Evolutionary conservation across 2,113 vertebrate genomes (phyloP).

Genomic region (Heptranchias perlo): DNA sequence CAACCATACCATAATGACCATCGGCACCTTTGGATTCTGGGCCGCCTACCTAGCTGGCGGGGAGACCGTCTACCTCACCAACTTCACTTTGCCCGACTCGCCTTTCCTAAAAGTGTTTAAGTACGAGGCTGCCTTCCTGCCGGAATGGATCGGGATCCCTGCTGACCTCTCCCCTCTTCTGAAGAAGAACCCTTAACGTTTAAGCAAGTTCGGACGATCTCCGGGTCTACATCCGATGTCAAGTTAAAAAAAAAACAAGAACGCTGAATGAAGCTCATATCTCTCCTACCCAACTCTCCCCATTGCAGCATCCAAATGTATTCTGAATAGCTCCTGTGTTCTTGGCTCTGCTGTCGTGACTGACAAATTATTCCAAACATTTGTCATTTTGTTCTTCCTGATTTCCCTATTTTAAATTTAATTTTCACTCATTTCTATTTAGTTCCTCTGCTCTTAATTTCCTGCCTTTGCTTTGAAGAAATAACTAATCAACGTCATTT

Average conservation of each 20-base stretch:
- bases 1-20: constrained; percentile 56
- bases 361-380: background rate
- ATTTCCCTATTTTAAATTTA: background rate
- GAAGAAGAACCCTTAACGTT: background rate
- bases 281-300: background rate
- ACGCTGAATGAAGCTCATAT: background rate
- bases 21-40: constrained; percentile 58
- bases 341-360: background rate
- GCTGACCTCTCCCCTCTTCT: constrained; percentile 48
- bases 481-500: background rate
- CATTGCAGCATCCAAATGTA: background rate
- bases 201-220: background rate
- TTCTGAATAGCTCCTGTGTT: background rate
- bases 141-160: constrained; percentile 52
- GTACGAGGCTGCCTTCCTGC: constrained; percentile 44
- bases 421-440: background rate
- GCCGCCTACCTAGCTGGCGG: constrained; percentile 50
- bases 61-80: constrained; percentile 50
- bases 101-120: constrained; percentile 49
- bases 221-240: background rate
- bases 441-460: background rate
- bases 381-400: background rate
- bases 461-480: background rate
- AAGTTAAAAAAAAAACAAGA: background rate
- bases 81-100: constrained; percentile 50